Percentiles rank a stretch among this genome's conserved stretches.
phyloP scores from a whole-genome alignment of 2,888 invertebrate species.

The Dryobotodes eremita region DNA sequence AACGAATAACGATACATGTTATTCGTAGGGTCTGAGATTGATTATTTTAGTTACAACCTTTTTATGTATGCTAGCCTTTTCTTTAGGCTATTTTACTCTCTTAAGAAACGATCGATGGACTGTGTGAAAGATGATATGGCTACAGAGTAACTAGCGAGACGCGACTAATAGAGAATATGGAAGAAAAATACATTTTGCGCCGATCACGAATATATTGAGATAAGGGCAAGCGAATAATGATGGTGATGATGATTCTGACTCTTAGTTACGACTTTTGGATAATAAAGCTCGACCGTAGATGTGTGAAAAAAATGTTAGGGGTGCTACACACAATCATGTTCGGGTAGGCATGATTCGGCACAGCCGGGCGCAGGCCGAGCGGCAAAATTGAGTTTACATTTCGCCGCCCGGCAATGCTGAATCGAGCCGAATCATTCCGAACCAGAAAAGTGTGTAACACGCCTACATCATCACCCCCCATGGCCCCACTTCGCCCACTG shows the following conservation, averaged over 20 bases:
- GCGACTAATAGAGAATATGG: too few species aligned
- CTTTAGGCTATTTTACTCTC: neutral
- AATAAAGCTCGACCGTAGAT: neutral
- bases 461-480: too few species aligned
- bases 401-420: neutral
- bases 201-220: too few species aligned
- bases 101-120: too few species aligned
- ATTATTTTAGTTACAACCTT: neutral
- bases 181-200: too few species aligned
- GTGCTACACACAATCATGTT: neutral
- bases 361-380: neutral
- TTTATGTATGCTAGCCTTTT: neutral
- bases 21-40: neutral
- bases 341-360: neutral
- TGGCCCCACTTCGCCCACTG: too few species aligned
- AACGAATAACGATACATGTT: constrained; percentile 16
- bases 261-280: neutral
- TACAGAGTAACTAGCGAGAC: too few species aligned
- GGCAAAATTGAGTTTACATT: neutral
- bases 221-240: too few species aligned
- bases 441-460: neutral
- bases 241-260: too few species aligned
- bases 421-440: neutral
- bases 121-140: too few species aligned
- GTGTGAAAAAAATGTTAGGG: neutral